Percentiles rank a stretch among this genome's conserved stretches.
phyloP scores from a whole-genome alignment of 2,797 vertebrate species.

The Tragelaphus eurycerus region DNA sequence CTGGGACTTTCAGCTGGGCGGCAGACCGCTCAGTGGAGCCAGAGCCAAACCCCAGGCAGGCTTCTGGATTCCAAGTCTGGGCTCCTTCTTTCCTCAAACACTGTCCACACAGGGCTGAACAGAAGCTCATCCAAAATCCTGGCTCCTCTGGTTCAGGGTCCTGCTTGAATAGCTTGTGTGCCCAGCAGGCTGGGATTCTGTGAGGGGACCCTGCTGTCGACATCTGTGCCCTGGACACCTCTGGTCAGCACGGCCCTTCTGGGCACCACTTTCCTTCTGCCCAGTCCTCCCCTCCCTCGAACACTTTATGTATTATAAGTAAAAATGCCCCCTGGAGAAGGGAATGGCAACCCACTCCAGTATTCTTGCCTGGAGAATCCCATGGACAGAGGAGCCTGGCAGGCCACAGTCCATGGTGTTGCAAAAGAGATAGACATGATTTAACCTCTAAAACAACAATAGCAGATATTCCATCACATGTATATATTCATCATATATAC shows the following conservation, averaged over 20 bases:
- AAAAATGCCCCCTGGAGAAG: neutral
- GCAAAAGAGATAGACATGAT: neutral
- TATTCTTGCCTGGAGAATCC: neutral
- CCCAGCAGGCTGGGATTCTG: neutral
- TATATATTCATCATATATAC: neutral
- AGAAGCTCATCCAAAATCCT: neutral
- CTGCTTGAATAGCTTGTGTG: neutral
- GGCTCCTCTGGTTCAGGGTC: neutral
- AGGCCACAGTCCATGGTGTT: neutral
- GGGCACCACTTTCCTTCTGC: neutral
- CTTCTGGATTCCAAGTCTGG: neutral
- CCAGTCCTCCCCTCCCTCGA: accelerated
- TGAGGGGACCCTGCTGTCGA: neutral
- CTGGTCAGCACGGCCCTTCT: neutral
- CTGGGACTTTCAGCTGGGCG: neutral
- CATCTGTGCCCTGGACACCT: neutral
- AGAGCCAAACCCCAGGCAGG: neutral
- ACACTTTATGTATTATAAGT: neutral
- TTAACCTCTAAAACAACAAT: neutral
- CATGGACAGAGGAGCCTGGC: neutral
- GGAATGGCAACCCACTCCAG: neutral
- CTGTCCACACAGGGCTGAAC: accelerated
- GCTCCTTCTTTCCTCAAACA: neutral
- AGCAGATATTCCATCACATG: neutral
- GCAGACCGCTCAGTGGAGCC: neutral